Conservation (phyloP, 2,888 invertebrate species). For the Rugalucina vietnamica region DNA sequence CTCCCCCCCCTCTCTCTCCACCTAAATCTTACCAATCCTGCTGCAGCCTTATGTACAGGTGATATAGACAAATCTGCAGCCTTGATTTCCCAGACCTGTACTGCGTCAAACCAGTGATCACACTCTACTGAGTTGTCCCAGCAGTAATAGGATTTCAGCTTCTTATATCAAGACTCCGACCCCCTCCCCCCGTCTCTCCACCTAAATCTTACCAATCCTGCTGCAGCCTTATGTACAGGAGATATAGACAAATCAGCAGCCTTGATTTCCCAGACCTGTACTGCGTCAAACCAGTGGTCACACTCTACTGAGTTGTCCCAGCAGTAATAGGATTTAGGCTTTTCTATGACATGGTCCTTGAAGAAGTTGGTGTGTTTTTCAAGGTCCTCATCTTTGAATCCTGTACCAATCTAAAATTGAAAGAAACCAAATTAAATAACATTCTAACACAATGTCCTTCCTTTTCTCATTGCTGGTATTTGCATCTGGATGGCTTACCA, state of each 20-base stretch:
- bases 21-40: slow-evolving; percentile 90
- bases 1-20: too few relatives aligned
- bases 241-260: slow-evolving; percentile 99
- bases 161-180: too few relatives aligned
- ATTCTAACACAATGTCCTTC: too few relatives aligned
- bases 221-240: slow-evolving; percentile 95
- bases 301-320: slow-evolving; percentile 88
- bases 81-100: slow-evolving; percentile 97
- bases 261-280: slow-evolving; percentile 97
- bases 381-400: slow-evolving; percentile 96
- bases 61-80: slow-evolving; percentile 99
- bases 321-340: slow-evolving; percentile 88
- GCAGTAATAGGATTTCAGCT: slow-evolving; percentile 88
- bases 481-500: too few relatives aligned
- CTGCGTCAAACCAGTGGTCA: slow-evolving; percentile 86
- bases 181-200: not conserved
- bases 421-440: too few relatives aligned
- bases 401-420: slow-evolving; percentile 93
- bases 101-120: slow-evolving; percentile 86
- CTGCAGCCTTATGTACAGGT: slow-evolving; percentile 95
- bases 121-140: slow-evolving; percentile 88
- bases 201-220: slow-evolving; percentile 87
- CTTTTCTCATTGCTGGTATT: too few relatives aligned
- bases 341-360: slow-evolving; percentile 89
- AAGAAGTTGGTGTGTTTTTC: slow-evolving; percentile 90